A percentile compares a stretch with the other conserved stretches of the same genome.
Evolutionary conservation across 2,113 vertebrate species (phyloP).

Genomic region (Oriolus oriolus): DNA sequence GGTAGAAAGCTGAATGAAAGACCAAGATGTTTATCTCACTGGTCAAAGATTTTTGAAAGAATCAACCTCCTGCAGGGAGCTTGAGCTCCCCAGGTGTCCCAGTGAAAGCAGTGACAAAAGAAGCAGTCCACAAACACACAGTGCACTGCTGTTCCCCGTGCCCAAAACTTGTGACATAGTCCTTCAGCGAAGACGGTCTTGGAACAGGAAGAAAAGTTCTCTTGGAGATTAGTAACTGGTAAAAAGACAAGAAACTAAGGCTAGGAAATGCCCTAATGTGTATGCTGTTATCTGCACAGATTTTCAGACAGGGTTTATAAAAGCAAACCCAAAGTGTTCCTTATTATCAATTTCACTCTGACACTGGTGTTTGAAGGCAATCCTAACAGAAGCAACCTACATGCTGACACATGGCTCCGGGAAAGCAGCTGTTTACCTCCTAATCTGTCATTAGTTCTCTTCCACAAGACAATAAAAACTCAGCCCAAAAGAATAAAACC

Average conservation of each 20-base stretch:
- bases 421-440: background rate
- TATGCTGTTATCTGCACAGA: background rate
- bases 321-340: background rate
- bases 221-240: background rate
- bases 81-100: background rate
- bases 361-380: background rate
- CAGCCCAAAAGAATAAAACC: background rate
- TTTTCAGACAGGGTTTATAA: background rate
- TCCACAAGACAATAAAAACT: background rate
- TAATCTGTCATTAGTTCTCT: background rate
- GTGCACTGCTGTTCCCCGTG: rapidly evolving
- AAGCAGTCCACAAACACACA: too few species aligned
- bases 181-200: background rate
- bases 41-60: background rate
- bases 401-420: background rate
- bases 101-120: background rate
- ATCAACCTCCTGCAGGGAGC: background rate
- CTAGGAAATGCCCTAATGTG: background rate
- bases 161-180: rapidly evolving
- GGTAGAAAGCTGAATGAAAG: background rate
- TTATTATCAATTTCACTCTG: background rate
- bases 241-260: background rate
- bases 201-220: background rate
- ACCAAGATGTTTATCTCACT: background rate
- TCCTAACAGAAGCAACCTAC: background rate